Conservation (phyloP, 2,888 invertebrate genomes). For the Tanypteryx hageni region DNA sequence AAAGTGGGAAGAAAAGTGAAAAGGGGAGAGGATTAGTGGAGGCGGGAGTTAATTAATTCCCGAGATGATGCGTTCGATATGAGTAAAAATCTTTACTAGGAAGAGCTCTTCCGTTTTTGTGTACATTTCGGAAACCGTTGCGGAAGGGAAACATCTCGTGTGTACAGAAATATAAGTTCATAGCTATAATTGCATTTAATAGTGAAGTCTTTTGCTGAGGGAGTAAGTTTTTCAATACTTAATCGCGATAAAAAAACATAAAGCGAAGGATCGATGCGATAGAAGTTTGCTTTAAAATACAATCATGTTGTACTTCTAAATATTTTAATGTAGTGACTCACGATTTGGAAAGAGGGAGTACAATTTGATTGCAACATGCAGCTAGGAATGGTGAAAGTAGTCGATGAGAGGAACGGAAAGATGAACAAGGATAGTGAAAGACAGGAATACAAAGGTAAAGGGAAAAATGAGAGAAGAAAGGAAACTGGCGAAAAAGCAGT, state of each 20-base stretch:
- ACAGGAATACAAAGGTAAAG: too few species aligned
- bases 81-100: not conserved
- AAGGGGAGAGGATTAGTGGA: not conserved
- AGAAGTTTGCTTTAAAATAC: not conserved
- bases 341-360: too few species aligned
- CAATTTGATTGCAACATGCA: too few species aligned
- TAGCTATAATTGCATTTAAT: not conserved
- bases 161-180: not conserved
- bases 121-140: not conserved
- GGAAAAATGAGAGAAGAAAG: too few species aligned
- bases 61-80: not conserved
- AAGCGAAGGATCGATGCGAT: not conserved
- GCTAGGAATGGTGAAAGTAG: too few species aligned
- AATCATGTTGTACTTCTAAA: too few species aligned
- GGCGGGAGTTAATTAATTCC: slow-evolving; percentile 17
- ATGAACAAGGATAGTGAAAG: too few species aligned
- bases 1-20: not conserved
- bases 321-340: too few species aligned
- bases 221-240: not conserved
- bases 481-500: too few species aligned
- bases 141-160: not conserved
- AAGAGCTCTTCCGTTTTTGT: not conserved
- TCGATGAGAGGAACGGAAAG: too few species aligned
- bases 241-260: not conserved
- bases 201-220: not conserved